Base-by-base conservation (phyloP, 2,797 vertebrate genomes). In the Sardinella longiceps region DNA sequence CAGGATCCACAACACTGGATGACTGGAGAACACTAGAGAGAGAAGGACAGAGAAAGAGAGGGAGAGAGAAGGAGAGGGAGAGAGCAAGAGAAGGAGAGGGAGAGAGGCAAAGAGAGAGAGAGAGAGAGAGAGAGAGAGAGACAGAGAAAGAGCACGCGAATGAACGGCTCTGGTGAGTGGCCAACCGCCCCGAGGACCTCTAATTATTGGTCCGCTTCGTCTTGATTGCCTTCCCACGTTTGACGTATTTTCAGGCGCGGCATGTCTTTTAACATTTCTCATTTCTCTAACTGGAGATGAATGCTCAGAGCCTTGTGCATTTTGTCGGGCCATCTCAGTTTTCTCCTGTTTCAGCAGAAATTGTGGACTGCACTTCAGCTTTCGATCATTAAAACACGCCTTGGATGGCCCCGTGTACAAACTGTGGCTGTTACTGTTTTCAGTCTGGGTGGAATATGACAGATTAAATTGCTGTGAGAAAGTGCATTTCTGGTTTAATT, bases 121-220 rank as follows among this genome's bases (percentile, higher is more conserved):
- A n/a, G n/a, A n/a, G n/a, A n/a, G n/a, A n/a, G 37, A 20, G 37
- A 43, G 66, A 48, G 46, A 48, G 4, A 10, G 46, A 48, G 46
- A 48, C 46, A 48, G 7, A 7, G 46, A 48, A 10, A 3, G 43
- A 7, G 30, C 11, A 15, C 37, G 60, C 1, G 12, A 33, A 28
- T n/a, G 56, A 60, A 18, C n/a, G 66, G 9, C 60, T 80, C 74
- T 53, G n/a, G 80, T 33, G 81, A 80, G 48, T 84, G 81, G 39
- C 23, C 43, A 83, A 45, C 89, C 83, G 90, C 90, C 92, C 92
- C 90, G 87, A 84, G 85, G 82, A 90, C 90, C 90, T 88, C 88
- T 86, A 90, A 90, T 91, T 92, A 91, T 90, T 83, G 87, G 87
- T 89, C 87, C 87, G 45, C 88, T 90, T 91, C 87, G 85, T 88